Percentiles rank a stretch among this genome's conserved stretches.
Conservation (phyloP, 2,113 vertebrate genomes). For the Phalacrocorax carbo region DNA sequence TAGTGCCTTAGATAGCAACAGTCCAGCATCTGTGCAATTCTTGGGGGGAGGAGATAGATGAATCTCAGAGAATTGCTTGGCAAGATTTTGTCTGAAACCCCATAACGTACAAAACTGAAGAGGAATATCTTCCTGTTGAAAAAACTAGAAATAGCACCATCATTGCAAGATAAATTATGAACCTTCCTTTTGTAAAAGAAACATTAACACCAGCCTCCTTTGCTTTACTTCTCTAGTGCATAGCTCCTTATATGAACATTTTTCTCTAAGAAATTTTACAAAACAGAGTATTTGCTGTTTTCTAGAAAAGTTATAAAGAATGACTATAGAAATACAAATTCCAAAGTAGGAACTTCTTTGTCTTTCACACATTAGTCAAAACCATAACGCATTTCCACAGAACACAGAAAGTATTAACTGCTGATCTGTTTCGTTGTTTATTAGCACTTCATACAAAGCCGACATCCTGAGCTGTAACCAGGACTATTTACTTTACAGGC, state of each 20-base stretch:
- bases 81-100: background rate
- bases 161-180: background rate
- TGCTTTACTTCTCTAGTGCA: background rate
- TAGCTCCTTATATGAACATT: background rate
- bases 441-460: background rate
- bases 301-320: background rate
- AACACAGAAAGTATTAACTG: background rate
- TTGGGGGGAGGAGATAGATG: too few relatives aligned
- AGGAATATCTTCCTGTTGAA: background rate
- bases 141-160: background rate
- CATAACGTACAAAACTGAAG: background rate
- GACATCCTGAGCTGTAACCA: background rate
- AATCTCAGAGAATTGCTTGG: background rate
- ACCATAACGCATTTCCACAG: background rate
- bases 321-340: background rate
- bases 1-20: background rate
- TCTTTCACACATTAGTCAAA: background rate
- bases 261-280: background rate
- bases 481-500: constrained; percentile 66
- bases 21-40: background rate
- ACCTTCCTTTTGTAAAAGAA: background rate
- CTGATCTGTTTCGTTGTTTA: background rate
- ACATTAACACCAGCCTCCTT: background rate
- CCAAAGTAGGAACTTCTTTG: background rate
- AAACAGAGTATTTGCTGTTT: background rate